A percentile compares a stretch with the other conserved stretches of the same genome.
Evolutionary conservation across 1,140 invertebrate species (phyloP).

Genomic region (Psix sp.): DNA sequence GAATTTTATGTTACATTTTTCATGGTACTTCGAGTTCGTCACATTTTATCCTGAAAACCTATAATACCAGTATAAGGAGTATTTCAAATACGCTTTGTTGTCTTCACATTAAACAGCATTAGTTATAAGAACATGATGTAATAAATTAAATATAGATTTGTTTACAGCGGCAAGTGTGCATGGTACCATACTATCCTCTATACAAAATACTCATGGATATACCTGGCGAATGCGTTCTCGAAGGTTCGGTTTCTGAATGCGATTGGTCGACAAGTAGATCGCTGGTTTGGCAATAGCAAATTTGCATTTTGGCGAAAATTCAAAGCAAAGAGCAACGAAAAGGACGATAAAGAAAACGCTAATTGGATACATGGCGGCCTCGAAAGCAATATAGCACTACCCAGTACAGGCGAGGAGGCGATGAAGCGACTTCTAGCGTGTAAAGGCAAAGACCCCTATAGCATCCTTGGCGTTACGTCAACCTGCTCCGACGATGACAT

Average conservation of each 20-base stretch:
- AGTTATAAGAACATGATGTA: conserved; percentile 13
- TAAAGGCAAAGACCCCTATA: conserved; percentile 96
- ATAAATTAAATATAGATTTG: conserved; percentile 14
- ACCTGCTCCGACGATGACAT: conserved; percentile 95
- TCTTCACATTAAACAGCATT: no score
- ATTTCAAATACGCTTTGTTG: no score
- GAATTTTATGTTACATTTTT: no score
- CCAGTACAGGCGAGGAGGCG: conserved; percentile 93
- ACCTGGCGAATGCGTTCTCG: conserved; percentile 67
- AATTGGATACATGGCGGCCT: conserved; percentile 79
- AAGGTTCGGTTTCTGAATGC: conserved; percentile 74
- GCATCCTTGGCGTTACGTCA: conserved; percentile 90
- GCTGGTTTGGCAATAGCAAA: conserved; percentile 79
- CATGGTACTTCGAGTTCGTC: no score
- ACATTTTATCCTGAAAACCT: no score
- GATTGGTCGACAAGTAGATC: conserved; percentile 78
- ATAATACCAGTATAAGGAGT: no score
- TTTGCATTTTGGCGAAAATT: conserved; percentile 81
- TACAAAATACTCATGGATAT: conserved; percentile 71
- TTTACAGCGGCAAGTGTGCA: conserved; percentile 71
- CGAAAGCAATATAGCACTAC: conserved; percentile 88
- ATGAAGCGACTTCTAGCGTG: conserved; percentile 94
- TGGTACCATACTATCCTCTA: conserved; percentile 73
- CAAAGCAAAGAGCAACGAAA: conserved; percentile 77
- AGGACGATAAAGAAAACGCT: conserved; percentile 66